These are phyloP conservation scores for Apotomis capreana DNA, from an alignment of 2,888 invertebrate species.

Conservation along the genomic window DNA sequence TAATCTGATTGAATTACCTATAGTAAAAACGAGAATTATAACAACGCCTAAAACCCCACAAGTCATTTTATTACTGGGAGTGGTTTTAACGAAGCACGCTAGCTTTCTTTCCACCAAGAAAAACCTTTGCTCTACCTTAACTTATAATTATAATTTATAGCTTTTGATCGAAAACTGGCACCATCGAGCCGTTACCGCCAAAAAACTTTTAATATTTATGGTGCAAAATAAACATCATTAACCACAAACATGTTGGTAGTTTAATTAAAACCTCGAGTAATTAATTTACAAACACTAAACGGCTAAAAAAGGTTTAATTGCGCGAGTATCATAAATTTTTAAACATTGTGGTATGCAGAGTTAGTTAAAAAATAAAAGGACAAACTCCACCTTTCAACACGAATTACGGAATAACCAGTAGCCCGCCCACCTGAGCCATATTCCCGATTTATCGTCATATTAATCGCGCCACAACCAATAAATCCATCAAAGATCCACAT, in stretches of 20 bases:
- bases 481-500: conserved; percentile 73
- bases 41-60: neutral
- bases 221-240: conserved; percentile 12
- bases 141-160: conserved; percentile 15
- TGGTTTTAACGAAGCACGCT: conserved; percentile 16
- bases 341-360: conserved; percentile 20
- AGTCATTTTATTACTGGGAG: neutral
- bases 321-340: conserved; percentile 15
- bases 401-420: conserved; percentile 45
- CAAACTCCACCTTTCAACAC: conserved; percentile 45
- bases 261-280: conserved; percentile 36
- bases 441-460: conserved; percentile 64
- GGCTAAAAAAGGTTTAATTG: conserved; percentile 23
- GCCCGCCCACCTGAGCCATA: conserved; percentile 67
- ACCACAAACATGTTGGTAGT: conserved; percentile 24
- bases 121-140: neutral
- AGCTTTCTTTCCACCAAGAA: conserved; percentile 4
- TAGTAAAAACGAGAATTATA: neutral
- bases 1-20: neutral
- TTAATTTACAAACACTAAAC: conserved; percentile 35
- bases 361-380: conserved; percentile 12
- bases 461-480: conserved; percentile 70
- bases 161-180: conserved; percentile 19
- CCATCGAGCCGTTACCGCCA: neutral
- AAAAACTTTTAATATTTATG: conserved; percentile 26